Evolutionary conservation across 2,888 invertebrate genomes (phyloP).

Genomic region (Ecdyonurus torrentis): DNA sequence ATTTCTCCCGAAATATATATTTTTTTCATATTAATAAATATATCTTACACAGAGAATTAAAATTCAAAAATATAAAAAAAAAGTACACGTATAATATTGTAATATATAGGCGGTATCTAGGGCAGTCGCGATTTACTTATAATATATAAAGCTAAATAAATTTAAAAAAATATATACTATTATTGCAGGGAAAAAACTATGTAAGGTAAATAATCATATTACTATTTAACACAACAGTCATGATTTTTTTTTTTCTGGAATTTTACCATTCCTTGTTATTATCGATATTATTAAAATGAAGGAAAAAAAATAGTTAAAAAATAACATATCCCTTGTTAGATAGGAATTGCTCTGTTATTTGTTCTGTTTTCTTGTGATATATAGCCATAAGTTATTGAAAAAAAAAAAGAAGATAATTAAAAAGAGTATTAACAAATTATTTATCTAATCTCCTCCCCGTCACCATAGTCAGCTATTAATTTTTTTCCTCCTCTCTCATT

Average conservation of each 20-base stretch:
- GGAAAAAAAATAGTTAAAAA: slow-evolving; percentile 13
- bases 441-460: slow-evolving; percentile 8
- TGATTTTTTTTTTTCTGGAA: background rate
- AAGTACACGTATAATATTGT: no score
- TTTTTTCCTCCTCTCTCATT: background rate
- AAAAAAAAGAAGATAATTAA: slow-evolving; percentile 8
- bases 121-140: background rate
- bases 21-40: background rate
- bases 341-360: slow-evolving; percentile 13
- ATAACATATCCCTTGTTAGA: slow-evolving; percentile 16
- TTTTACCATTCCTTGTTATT: slow-evolving; percentile 13
- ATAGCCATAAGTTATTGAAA: slow-evolving; percentile 16
- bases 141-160: background rate
- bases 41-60: no score
- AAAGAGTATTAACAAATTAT: slow-evolving; percentile 11
- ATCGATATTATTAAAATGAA: slow-evolving; percentile 5
- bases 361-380: slow-evolving; percentile 17
- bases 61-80: background rate
- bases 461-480: background rate
- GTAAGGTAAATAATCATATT: slow-evolving; percentile 4
- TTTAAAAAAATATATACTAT: no score
- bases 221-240: background rate
- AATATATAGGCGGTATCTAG: background rate
- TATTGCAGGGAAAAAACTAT: slow-evolving; percentile 8
- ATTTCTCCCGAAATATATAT: background rate